These are phyloP conservation scores for Philotrypesis tridentata DNA, from an alignment of 1,140 invertebrate genomes.

Conservation along the genomic window DNA sequence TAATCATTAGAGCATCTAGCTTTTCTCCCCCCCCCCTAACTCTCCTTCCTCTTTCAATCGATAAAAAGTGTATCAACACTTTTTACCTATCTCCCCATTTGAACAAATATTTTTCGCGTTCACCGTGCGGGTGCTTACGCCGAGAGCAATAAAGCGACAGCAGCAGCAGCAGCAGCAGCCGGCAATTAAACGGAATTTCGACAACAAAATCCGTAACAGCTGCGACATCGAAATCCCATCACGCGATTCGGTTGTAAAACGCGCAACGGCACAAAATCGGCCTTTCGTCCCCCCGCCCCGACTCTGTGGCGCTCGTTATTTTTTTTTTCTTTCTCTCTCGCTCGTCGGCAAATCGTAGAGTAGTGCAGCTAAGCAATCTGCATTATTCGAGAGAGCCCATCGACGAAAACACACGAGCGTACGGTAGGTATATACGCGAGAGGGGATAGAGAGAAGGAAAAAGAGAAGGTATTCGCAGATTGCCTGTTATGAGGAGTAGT, in stretches of 20 bases:
- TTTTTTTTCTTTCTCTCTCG: not conserved
- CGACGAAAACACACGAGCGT: not conserved
- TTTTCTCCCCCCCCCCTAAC: too few species aligned
- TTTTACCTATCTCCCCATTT: too few species aligned
- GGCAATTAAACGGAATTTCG: conserved; percentile 21
- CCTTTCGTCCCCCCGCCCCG: not conserved
- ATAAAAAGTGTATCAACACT: too few species aligned
- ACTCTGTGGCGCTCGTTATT: not conserved
- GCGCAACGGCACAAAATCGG: not conserved
- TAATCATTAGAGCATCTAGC: too few species aligned
- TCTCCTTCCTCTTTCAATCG: too few species aligned
- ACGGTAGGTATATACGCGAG: not conserved
- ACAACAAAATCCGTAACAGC: conserved; percentile 2
- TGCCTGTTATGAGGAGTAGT: conserved; percentile 40
- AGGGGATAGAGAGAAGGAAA: not conserved
- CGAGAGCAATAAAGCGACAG: too few species aligned
- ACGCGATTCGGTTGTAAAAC: conserved; percentile 36
- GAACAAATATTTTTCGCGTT: not conserved
- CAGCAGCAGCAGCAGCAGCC: too few species aligned
- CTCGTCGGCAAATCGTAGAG: not conserved
- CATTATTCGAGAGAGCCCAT: not conserved
- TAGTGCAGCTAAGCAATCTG: conserved; percentile 18
- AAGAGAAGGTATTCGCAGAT: conserved; percentile 36
- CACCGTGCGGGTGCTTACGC: too few species aligned
- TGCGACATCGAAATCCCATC: conserved; percentile 33